A percentile compares a stretch with the other conserved stretches of the same genome.
Conservation (phyloP, 1,140 invertebrate species). For the Micrasema minimum region DNA sequence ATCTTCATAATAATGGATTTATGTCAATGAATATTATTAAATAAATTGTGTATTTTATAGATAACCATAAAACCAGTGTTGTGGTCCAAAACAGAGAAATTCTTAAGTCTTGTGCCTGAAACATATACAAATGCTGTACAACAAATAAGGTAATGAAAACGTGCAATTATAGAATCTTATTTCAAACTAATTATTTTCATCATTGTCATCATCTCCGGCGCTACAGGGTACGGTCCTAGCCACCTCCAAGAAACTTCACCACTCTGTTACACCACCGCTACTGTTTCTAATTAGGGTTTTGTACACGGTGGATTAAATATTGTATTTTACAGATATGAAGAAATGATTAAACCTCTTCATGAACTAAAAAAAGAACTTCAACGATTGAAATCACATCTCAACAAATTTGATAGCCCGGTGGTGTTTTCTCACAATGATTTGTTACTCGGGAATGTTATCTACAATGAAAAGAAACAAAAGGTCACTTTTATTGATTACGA, state of each 20-base stretch:
- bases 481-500: conserved; percentile 98
- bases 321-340: conserved; percentile 73
- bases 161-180: too few species aligned
- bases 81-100: conserved; percentile 76
- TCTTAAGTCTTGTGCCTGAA: conserved; percentile 75
- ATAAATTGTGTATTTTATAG: conserved; percentile 49
- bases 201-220: too few species aligned
- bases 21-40: too few species aligned
- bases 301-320: not conserved
- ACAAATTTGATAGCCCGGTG: conserved; percentile 77
- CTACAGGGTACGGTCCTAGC: too few species aligned
- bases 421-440: conserved; percentile 99
- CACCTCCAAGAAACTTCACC: too few species aligned
- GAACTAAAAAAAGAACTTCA: conserved; percentile 77
- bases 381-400: conserved; percentile 74
- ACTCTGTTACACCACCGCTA: too few species aligned
- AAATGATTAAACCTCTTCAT: conserved; percentile 73
- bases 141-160: conserved; percentile 72
- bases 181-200: too few species aligned
- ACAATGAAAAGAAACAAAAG: conserved; percentile 75
- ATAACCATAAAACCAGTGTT: conserved; percentile 66
- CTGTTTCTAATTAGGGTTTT: too few species aligned
- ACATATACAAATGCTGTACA: conserved; percentile 68
- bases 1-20: too few species aligned
- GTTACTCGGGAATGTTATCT: conserved; percentile 92